Percentiles rank a stretch among this genome's conserved stretches.
Evolutionary conservation across 1,140 invertebrate genomes (phyloP).

Genomic region (Lepidurus couesii): DNA sequence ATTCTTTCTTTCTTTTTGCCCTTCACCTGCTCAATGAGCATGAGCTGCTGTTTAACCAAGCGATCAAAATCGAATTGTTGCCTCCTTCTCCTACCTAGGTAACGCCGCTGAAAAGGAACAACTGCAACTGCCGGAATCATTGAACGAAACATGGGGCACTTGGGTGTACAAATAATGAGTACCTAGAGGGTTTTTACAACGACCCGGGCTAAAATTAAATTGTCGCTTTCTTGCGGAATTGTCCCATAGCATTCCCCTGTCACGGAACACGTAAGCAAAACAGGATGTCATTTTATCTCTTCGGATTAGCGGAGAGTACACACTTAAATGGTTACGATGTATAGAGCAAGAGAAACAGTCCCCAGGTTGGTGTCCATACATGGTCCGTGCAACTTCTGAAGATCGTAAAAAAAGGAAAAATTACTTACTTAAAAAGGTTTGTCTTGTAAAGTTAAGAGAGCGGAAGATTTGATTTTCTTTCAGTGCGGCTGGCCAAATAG

Average conservation of each 20-base stretch:
- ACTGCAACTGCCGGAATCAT: neutral
- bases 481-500: neutral
- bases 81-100: neutral
- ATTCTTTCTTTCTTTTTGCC: neutral
- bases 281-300: too few species aligned
- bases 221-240: neutral
- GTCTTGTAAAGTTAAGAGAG: neutral
- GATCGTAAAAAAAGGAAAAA: neutral
- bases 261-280: too few species aligned
- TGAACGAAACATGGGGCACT: neutral
- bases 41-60: conserved; percentile 9
- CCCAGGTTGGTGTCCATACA: too few species aligned
- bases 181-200: neutral
- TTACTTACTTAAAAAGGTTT: conserved; percentile 16
- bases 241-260: neutral
- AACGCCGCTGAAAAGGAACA: neutral
- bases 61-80: neutral
- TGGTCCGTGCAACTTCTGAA: neutral
- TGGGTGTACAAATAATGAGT: conserved; percentile 3
- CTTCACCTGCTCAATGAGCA: neutral
- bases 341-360: too few species aligned
- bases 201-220: neutral
- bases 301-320: too few species aligned
- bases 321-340: too few species aligned
- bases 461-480: neutral